Percentiles rank a stretch among this genome's conserved stretches.
phyloP scores from a whole-genome alignment of 2,113 vertebrate genomes.

The Benitochromis conjunctus region DNA sequence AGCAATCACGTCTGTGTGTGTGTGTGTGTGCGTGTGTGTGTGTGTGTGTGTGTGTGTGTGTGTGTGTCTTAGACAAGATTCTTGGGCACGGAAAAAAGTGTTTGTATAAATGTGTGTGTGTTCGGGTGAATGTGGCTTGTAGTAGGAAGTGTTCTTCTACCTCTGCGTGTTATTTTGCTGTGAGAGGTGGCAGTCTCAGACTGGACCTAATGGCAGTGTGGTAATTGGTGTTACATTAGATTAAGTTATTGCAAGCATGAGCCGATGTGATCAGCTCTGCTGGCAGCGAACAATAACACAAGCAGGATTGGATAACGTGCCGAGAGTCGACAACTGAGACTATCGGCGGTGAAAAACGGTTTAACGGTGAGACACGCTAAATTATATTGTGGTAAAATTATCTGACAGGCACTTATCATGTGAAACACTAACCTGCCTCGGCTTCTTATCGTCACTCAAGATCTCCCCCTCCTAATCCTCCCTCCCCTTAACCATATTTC shows the following conservation, averaged over 20 bases:
- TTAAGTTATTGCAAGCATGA: constrained; percentile 20
- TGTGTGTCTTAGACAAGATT: neutral
- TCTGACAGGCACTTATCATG: neutral
- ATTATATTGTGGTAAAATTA: neutral
- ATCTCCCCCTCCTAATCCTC: constrained; percentile 5
- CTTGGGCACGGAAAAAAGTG: neutral
- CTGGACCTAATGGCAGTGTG: neutral
- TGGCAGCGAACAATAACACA: neutral
- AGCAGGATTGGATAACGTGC: neutral
- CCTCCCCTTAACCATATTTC: constrained; percentile 35
- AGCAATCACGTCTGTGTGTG: neutral
- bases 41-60: neutral
- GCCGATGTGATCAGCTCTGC: constrained; percentile 5
- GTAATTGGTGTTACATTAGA: constrained; percentile 38
- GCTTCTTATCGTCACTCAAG: neutral
- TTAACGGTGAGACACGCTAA: neutral
- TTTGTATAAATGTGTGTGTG: neutral
- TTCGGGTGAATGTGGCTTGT: neutral
- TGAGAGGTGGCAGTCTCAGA: neutral
- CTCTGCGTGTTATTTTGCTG: neutral
- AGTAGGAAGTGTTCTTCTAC: neutral
- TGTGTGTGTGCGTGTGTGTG: too few relatives aligned
- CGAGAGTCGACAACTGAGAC: neutral
- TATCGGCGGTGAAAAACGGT: neutral
- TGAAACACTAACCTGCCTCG: constrained; percentile 6